phyloP scores from a whole-genome alignment of 2,797 vertebrate genomes.

The Poeciliopsis turneri region DNA sequence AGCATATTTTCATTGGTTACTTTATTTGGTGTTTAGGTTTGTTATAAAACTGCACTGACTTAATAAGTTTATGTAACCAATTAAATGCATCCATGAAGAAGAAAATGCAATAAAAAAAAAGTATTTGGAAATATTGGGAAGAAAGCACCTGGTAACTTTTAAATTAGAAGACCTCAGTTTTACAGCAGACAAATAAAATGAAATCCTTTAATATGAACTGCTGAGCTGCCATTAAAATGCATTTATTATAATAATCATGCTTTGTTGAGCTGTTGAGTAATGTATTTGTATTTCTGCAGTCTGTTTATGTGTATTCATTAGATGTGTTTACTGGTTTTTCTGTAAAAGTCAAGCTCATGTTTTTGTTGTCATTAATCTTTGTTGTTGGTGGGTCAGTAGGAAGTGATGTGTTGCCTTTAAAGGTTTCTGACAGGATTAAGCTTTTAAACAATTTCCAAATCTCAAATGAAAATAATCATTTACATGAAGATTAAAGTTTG shows the following conservation, averaged over 20 bases:
- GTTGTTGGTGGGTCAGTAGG: neutral
- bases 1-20: neutral
- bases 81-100: neutral
- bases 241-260: neutral
- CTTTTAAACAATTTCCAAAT: neutral
- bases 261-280: neutral
- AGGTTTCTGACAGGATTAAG: neutral
- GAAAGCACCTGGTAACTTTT: neutral
- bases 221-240: neutral
- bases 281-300: neutral
- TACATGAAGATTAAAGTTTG: neutral
- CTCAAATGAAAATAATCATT: neutral
- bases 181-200: neutral
- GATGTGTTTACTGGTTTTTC: neutral
- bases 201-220: neutral
- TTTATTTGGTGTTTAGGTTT: neutral
- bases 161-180: neutral
- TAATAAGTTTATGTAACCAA: neutral
- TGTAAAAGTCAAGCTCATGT: neutral
- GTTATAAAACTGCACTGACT: neutral
- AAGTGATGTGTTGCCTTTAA: neutral
- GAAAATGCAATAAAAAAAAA: neutral
- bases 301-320: neutral
- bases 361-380: neutral
- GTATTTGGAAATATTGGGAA: neutral